Percentiles rank a stretch among this genome's conserved stretches.
Evolutionary conservation across 2,113 vertebrate species (phyloP).

Genomic region (Bubo bubo): DNA sequence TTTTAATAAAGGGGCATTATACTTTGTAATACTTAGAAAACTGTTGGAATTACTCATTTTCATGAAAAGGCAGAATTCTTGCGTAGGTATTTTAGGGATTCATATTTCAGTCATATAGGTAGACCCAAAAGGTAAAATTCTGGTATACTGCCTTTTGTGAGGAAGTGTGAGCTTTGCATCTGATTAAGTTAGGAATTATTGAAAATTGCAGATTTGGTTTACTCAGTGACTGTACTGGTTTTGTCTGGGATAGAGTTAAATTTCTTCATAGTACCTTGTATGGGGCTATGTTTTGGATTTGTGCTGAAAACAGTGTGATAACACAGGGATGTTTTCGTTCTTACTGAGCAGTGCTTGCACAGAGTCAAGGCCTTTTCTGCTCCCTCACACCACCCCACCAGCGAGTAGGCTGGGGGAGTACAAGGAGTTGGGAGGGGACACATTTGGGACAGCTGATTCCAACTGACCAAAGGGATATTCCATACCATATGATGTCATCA

Average conservation of each 20-base stretch:
- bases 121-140: background rate
- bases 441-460: background rate
- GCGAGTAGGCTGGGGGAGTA: background rate
- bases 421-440: background rate
- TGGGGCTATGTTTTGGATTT: background rate
- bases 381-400: accelerated
- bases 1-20: background rate
- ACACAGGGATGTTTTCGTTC: background rate
- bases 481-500: background rate
- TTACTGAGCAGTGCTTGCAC: background rate
- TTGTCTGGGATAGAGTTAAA: background rate
- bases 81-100: background rate
- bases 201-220: background rate
- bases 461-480: background rate
- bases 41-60: background rate
- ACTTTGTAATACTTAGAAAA: background rate
- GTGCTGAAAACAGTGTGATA: background rate
- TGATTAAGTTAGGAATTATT: background rate
- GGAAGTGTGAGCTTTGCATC: background rate
- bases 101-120: background rate
- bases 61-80: background rate
- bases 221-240: background rate
- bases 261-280: background rate
- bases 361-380: background rate
- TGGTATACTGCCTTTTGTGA: background rate